Evolutionary conservation across 2,888 invertebrate species (phyloP), one percentile per base, ranked within the genome.

Genomic region (Synergus gifuensis): DNA sequence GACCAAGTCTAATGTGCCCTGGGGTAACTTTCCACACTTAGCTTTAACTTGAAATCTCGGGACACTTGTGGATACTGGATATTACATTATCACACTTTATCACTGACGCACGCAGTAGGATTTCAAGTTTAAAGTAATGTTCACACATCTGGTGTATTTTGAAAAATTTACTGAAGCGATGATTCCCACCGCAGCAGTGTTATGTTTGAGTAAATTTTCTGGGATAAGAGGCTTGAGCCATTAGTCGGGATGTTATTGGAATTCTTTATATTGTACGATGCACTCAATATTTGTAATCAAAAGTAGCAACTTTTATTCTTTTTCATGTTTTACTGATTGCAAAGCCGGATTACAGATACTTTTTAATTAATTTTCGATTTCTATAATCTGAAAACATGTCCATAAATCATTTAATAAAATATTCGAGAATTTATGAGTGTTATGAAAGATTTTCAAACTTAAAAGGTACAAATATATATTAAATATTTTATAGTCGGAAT

Each of bases 221-320:
- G 46, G 49, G 54, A 49, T 69, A 69, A 69, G 69, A 69, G 69
- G 69, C 49, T 69, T 69, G 69, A 54, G 69, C 69, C 46, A 49
- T 69, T 69, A 69, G 69, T 28, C 69, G 22, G 49, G 69, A 28
- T 69, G 28, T 54, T 69, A 69, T 69, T 28, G 69, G 69, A 22
- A 69, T 69, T 54, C 49, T 28, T 1, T 36, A 69, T 22, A 12
- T 54, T 28, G 16, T 11, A 12, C n/a, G 60, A 58, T 8, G 2
- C n/a, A 4, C 22, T 28, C 22, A 28, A 28, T 28, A 28, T 28
- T 28, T 28, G 22, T 28, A 2, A 28, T 28, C 22, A 28, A 28
- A 28, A 28, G 22, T 28, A 28, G 0, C 22, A 28, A 28, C 22
- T 28, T 28, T 28, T 28, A 28, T 0, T 28, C 22, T 28, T 28